A percentile compares a stretch with the other conserved stretches of the same genome.
Conservation (phyloP, 2,797 vertebrate species). For the Orestias chungarensis region DNA sequence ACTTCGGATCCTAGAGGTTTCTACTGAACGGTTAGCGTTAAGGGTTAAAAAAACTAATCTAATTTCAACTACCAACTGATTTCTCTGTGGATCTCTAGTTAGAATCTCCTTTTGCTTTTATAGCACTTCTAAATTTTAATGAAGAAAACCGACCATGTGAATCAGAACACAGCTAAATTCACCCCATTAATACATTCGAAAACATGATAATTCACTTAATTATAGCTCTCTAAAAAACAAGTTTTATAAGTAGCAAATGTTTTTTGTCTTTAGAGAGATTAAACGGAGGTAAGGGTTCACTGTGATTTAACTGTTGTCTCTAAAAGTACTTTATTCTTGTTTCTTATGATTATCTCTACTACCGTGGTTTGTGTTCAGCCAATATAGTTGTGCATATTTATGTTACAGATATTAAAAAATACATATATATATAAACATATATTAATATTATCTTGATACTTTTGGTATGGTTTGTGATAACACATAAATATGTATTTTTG, state of each 20-base stretch:
- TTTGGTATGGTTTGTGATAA: slow-evolving; percentile 76
- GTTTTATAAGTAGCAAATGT: slow-evolving; percentile 28
- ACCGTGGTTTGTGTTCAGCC: slow-evolving; percentile 67
- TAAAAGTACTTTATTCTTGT: slow-evolving; percentile 42
- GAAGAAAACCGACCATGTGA: slow-evolving; percentile 18
- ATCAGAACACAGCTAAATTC: slow-evolving; percentile 24
- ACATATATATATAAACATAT: slow-evolving; percentile 68
- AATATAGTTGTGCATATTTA: slow-evolving; percentile 87
- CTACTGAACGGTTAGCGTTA: neutral
- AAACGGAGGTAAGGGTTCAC: slow-evolving; percentile 29
- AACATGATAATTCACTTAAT: slow-evolving; percentile 5
- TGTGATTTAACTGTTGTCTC: slow-evolving; percentile 18
- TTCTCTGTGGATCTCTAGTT: neutral
- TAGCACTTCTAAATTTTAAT: slow-evolving; percentile 37
- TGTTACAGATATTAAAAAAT: slow-evolving; percentile 77
- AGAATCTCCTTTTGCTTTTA: slow-evolving; percentile 18
- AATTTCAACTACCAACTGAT: slow-evolving; percentile 3
- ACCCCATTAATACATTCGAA: slow-evolving; percentile 4
- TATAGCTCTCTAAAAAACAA: neutral
- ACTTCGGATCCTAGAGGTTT: neutral
- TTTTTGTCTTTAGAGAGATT: neutral
- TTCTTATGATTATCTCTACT: slow-evolving; percentile 74
- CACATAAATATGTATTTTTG: slow-evolving; percentile 94
- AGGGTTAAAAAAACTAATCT: neutral
- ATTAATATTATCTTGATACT: slow-evolving; percentile 76